Percentiles rank a stretch among this genome's conserved stretches.
Evolutionary conservation across 2,113 vertebrate species (phyloP).

Genomic region (Laticauda colubrina): DNA sequence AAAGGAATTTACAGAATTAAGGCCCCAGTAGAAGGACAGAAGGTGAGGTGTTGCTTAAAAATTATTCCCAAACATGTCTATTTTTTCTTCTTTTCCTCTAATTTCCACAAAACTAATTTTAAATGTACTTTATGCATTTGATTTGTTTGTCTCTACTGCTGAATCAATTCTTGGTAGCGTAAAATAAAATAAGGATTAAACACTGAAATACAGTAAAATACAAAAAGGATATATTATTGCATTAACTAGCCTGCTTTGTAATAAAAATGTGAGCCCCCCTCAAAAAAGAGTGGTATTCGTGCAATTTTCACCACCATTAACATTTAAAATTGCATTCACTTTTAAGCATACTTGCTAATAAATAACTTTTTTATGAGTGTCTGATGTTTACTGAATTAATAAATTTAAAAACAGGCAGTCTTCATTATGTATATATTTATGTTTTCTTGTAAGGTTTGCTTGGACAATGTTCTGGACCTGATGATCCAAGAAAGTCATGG

Average conservation of each 20-base stretch:
- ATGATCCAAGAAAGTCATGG: slow-evolving; percentile 72
- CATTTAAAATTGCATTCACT: background rate
- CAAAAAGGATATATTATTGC: background rate
- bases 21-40: slow-evolving; percentile 70
- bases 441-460: slow-evolving; percentile 70
- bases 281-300: background rate
- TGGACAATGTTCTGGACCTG: slow-evolving; percentile 76
- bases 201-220: background rate
- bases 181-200: background rate
- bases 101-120: background rate
- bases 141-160: background rate
- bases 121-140: background rate
- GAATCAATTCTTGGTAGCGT: background rate
- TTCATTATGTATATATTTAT: background rate
- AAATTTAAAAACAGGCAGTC: background rate
- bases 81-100: background rate
- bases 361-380: background rate
- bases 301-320: background rate
- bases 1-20: slow-evolving; percentile 83
- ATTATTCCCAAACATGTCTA: background rate
- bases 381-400: background rate
- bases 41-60: slow-evolving; percentile 53
- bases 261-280: background rate
- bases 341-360: background rate
- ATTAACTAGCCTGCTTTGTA: accelerated